Evolutionary conservation across 2,797 vertebrate species (phyloP).

Genomic region (Pteronotus mesoamericanus): DNA sequence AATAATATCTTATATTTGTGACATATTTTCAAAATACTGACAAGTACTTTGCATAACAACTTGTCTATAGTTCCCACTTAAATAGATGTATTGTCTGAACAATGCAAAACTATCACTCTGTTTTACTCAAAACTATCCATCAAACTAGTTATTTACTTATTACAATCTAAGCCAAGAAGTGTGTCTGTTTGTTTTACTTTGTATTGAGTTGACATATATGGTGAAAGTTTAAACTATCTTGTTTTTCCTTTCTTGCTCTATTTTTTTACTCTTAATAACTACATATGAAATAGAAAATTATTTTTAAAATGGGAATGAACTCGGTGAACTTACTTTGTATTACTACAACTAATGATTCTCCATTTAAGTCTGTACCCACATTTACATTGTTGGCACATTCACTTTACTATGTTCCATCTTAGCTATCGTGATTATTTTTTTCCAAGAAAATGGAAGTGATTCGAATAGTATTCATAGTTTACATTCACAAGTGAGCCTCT

Average conservation of each 20-base stretch:
- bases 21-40: neutral
- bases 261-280: slow-evolving; percentile 1
- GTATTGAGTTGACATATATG: neutral
- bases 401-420: neutral
- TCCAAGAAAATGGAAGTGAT: neutral
- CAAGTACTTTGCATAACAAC: neutral
- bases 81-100: neutral
- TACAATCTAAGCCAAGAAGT: neutral
- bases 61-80: neutral
- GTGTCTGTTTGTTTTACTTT: neutral
- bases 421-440: neutral
- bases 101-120: neutral
- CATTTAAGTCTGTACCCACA: neutral
- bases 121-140: neutral
- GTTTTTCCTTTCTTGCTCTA: neutral
- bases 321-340: neutral
- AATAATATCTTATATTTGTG: neutral
- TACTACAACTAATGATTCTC: neutral
- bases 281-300: neutral
- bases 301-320: slow-evolving; percentile 1
- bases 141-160: neutral
- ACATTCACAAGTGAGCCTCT: neutral
- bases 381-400: neutral
- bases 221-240: neutral
- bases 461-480: slow-evolving; percentile 3